phyloP scores from a whole-genome alignment of 2,888 invertebrate species.

The Reticulitermes lucifugus region DNA sequence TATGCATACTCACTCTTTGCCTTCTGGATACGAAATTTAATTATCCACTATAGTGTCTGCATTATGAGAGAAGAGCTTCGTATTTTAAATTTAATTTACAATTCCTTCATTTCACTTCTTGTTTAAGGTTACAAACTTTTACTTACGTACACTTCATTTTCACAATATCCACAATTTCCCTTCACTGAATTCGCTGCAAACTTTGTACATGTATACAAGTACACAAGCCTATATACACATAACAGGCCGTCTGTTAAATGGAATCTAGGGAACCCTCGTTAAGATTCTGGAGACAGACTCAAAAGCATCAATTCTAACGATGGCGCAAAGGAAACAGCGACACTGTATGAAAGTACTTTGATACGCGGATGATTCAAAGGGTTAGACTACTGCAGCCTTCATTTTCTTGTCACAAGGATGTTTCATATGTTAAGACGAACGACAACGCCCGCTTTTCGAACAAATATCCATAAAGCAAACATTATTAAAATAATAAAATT shows the following conservation, averaged over 20 bases:
- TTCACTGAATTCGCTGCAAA: constrained; percentile 9
- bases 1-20: background rate
- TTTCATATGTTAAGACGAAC: too few species aligned
- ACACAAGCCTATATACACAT: background rate
- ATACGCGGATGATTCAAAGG: background rate
- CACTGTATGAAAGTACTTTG: background rate
- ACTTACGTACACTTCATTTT: constrained; percentile 12
- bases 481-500: too few species aligned
- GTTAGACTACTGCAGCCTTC: too few species aligned
- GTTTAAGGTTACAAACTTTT: constrained; percentile 35
- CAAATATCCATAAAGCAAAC: too few species aligned
- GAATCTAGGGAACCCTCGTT: background rate
- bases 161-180: constrained; percentile 20
- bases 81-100: constrained; percentile 47
- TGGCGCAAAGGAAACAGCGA: background rate
- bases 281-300: background rate
- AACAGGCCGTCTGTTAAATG: too few species aligned
- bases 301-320: background rate
- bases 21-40: constrained; percentile 27
- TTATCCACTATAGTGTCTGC: constrained; percentile 1
- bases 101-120: constrained; percentile 45
- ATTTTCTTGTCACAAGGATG: too few species aligned
- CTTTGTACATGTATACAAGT: background rate
- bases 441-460: too few species aligned
- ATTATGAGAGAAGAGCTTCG: constrained; percentile 12